Evolutionary conservation across 2,888 invertebrate genomes (phyloP).

Genomic region (Monopis laevigella): DNA sequence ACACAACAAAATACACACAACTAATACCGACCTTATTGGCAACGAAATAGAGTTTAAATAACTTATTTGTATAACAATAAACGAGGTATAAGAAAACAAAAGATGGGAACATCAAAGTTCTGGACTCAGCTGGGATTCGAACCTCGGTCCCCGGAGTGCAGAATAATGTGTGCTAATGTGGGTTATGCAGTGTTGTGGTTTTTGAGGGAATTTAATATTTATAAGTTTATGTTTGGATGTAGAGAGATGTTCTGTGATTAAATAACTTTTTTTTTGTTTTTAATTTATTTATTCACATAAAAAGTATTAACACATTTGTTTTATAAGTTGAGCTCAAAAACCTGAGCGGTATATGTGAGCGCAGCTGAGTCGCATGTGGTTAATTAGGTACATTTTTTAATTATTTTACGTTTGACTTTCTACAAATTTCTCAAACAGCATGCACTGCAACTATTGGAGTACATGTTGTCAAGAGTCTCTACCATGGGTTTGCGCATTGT

Average conservation of each 20-base stretch:
- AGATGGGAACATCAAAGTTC: conserved; percentile 1
- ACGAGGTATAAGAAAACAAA: too few species aligned
- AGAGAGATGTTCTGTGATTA: not conserved
- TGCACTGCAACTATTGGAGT: too few species aligned
- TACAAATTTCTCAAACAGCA: too few species aligned
- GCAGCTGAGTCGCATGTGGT: too few species aligned
- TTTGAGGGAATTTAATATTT: too few species aligned
- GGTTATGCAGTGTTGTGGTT: conserved; percentile 7
- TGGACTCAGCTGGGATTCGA: conserved; percentile 3
- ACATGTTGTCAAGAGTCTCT: too few species aligned
- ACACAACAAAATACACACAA: not conserved
- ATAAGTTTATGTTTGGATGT: conserved; percentile 1
- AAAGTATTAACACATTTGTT: too few species aligned
- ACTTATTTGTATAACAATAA: not conserved
- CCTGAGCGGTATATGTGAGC: too few species aligned
- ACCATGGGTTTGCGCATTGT: too few species aligned
- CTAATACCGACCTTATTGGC: not conserved
- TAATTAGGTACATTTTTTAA: too few species aligned
- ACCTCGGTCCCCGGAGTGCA: not conserved
- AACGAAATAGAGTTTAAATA: not conserved
- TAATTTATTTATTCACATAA: not conserved
- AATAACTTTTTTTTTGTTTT: not conserved
- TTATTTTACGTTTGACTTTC: too few species aligned
- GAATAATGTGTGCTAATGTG: not conserved
- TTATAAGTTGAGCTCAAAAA: too few species aligned